Conservation (phyloP, 2,797 vertebrate genomes). For the Anabacerthia variegaticeps region DNA sequence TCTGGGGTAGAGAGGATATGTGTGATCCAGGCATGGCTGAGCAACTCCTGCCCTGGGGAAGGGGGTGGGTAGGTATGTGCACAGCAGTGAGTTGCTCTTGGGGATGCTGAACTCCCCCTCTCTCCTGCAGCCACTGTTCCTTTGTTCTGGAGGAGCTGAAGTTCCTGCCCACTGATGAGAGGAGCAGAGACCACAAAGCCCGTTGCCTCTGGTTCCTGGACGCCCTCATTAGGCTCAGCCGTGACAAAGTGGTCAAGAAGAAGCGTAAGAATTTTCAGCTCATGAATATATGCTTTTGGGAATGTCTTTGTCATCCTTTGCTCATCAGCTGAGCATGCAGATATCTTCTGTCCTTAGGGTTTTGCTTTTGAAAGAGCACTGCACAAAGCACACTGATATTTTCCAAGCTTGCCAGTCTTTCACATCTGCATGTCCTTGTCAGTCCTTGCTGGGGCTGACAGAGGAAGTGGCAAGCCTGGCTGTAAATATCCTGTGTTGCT, state of each 20-base stretch:
- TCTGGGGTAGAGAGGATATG: accelerated
- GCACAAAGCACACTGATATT: not conserved
- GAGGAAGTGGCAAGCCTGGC: not conserved
- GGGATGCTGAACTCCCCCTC: not conserved
- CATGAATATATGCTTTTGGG: not conserved
- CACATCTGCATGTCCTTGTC: not conserved
- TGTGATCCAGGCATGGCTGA: accelerated
- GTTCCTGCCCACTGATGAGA: constrained; percentile 73
- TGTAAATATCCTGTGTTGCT: not conserved
- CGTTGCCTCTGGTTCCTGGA: constrained; percentile 89
- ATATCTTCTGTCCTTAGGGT: not conserved
- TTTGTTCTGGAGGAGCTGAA: constrained; percentile 83
- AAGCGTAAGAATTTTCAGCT: constrained; percentile 83
- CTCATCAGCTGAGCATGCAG: not conserved
- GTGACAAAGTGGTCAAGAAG: constrained; percentile 75
- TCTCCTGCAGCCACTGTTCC: constrained; percentile 66
- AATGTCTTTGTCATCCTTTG: not conserved
- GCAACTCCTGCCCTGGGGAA: not conserved
- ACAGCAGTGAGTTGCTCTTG: not conserved
- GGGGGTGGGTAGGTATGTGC: accelerated
- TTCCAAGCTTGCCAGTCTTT: not conserved
- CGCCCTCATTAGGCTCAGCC: constrained; percentile 82
- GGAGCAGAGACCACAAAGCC: constrained; percentile 75
- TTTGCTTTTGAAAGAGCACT: not conserved
- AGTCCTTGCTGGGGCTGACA: not conserved